A percentile compares a stretch with the other conserved stretches of the same genome.
Evolutionary conservation across 2,113 vertebrate species (phyloP).

Genomic region (Camelus dromedarius): DNA sequence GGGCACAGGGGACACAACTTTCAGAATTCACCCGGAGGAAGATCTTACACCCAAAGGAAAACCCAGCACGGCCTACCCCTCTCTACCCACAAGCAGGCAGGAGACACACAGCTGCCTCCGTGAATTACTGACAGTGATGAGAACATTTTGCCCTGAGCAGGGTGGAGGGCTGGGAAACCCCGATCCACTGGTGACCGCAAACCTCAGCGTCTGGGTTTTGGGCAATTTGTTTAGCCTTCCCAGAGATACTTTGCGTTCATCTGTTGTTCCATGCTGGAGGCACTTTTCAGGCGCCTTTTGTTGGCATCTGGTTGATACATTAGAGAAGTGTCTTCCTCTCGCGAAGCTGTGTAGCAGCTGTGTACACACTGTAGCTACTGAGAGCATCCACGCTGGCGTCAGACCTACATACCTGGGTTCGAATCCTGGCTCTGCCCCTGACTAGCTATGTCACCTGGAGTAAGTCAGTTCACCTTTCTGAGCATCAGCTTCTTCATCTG

Average conservation of each 20-base stretch:
- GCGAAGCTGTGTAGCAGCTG: background rate
- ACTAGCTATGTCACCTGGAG: background rate
- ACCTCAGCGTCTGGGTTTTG: background rate
- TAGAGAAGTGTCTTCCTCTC: background rate
- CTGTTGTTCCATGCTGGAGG: background rate
- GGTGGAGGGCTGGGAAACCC: background rate
- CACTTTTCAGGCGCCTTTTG: background rate
- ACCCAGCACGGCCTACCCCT: background rate
- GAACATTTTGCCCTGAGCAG: background rate
- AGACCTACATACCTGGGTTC: background rate
- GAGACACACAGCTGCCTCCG: background rate
- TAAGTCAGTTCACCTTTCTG: background rate
- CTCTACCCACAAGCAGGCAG: background rate
- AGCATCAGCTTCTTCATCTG: background rate
- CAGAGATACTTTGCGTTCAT: background rate
- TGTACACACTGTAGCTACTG: background rate
- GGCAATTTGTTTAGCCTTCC: background rate
- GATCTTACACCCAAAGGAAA: slow-evolving; percentile 2
- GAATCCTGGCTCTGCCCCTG: background rate
- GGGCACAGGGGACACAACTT: background rate
- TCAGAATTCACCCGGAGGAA: background rate
- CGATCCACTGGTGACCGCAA: background rate
- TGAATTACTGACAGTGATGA: background rate
- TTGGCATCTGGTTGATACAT: background rate
- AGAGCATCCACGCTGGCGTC: background rate